These are phyloP conservation scores for Masnerella sp. DNA, from an alignment of 2,888 invertebrate species.

Conservation along the genomic window DNA sequence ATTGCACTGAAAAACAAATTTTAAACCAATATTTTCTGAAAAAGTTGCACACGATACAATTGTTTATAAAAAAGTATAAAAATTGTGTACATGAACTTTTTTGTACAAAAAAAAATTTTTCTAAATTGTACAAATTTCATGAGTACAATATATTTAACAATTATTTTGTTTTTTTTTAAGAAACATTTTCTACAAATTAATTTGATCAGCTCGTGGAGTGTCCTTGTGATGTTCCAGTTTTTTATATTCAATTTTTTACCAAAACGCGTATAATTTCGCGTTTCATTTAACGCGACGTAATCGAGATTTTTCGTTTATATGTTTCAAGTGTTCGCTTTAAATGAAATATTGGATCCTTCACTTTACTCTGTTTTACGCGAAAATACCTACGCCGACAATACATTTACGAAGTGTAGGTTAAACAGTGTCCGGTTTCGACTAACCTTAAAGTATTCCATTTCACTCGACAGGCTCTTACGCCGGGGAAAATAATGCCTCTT, in stretches of 20 bases:
- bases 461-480: slow-evolving; percentile 38
- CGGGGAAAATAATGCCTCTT: slow-evolving; percentile 39
- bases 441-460: slow-evolving; percentile 50
- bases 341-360: slow-evolving; percentile 16
- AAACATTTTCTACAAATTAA: too few relatives aligned
- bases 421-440: slow-evolving; percentile 43
- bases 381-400: slow-evolving; percentile 15
- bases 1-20: too few relatives aligned
- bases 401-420: slow-evolving; percentile 31
- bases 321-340: slow-evolving; percentile 6
- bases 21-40: too few relatives aligned
- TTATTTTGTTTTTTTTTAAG: too few relatives aligned
- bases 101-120: too few relatives aligned
- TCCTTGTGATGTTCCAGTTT: slow-evolving; percentile 9
- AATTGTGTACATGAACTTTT: too few relatives aligned
- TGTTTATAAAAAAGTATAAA: too few relatives aligned
- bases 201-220: slow-evolving; percentile 4
- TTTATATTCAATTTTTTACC: slow-evolving; percentile 7
- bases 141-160: too few relatives aligned
- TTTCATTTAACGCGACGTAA: slow-evolving; percentile 13
- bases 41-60: too few relatives aligned
- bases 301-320: slow-evolving; percentile 2
- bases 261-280: slow-evolving; percentile 10
- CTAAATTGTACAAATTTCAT: too few relatives aligned
- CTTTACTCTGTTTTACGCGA: slow-evolving; percentile 5